These are phyloP conservation scores for Theocolax elegans DNA, from an alignment of 1,140 invertebrate genomes.

Conservation along the genomic window DNA sequence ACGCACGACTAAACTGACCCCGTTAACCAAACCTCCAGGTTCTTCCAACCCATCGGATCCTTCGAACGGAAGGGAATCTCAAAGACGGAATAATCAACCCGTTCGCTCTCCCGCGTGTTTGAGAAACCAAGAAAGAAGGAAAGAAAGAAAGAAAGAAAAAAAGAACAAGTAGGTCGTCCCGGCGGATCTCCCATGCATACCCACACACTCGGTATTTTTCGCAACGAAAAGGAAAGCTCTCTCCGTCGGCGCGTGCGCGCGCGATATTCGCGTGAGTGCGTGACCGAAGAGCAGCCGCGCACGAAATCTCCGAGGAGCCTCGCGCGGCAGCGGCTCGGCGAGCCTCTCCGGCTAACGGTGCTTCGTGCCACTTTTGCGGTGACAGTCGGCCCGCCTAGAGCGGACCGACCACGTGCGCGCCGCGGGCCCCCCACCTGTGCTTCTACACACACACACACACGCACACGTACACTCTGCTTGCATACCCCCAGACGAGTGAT, in stretches of 20 bases:
- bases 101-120: no score
- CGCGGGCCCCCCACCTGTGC: slow-evolving; percentile 46
- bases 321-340: slow-evolving; percentile 35
- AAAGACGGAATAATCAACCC: no score
- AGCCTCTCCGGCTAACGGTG: slow-evolving; percentile 64
- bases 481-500: no score
- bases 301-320: background rate
- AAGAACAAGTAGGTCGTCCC: slow-evolving; percentile 37
- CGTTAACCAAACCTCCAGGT: no score
- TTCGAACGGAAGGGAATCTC: no score
- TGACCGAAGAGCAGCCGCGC: slow-evolving; percentile 44
- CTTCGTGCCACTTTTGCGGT: slow-evolving; percentile 61
- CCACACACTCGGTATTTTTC: slow-evolving; percentile 67
- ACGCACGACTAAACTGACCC: no score
- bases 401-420: slow-evolving; percentile 46
- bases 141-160: no score
- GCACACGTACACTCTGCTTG: no score
- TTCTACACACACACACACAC: background rate
- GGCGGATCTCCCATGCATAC: slow-evolving; percentile 42
- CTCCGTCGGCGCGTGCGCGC: slow-evolving; percentile 42
- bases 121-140: no score
- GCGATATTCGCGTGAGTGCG: slow-evolving; percentile 58
- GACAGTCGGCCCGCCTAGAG: slow-evolving; percentile 28
- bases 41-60: no score
- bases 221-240: slow-evolving; percentile 68